Percentiles rank a stretch among this genome's conserved stretches.
These are phyloP conservation scores for Mus spretus DNA, from an alignment of 2,797 vertebrate species.

Conservation along the genomic window DNA sequence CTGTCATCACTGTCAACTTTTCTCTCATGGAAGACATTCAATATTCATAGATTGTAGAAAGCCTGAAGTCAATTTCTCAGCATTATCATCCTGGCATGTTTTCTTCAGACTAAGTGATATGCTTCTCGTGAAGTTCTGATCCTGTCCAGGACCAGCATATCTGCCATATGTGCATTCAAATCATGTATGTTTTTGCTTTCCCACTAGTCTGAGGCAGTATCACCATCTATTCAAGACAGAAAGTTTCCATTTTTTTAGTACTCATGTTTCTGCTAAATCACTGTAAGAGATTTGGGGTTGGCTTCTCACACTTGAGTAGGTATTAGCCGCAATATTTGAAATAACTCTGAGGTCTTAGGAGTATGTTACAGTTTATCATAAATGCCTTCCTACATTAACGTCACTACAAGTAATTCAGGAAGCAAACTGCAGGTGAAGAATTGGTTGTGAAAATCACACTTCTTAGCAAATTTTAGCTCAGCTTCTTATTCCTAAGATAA, in stretches of 20 bases:
- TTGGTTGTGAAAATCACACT: background rate
- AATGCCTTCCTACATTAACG: slow-evolving; percentile 17
- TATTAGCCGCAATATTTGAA: slow-evolving; percentile 29
- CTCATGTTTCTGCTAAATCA: slow-evolving; percentile 48
- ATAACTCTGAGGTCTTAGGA: background rate
- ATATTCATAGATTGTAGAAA: slow-evolving; percentile 33
- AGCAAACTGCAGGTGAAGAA: background rate
- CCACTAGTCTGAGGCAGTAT: background rate
- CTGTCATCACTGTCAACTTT: background rate
- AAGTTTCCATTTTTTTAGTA: slow-evolving; percentile 43
- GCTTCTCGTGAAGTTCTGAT: slow-evolving; percentile 36
- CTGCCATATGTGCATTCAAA: slow-evolving; percentile 71
- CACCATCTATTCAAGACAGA: slow-evolving; percentile 54
- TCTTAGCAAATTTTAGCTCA: slow-evolving; percentile 1
- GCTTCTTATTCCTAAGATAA: background rate
- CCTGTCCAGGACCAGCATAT: background rate
- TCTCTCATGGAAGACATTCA: background rate
- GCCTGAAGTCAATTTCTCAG: background rate
- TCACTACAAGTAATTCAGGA: background rate
- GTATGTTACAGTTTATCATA: background rate
- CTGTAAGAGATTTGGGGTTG: background rate
- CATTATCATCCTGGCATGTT: background rate
- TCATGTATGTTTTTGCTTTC: slow-evolving; percentile 53
- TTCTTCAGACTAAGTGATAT: slow-evolving; percentile 33
- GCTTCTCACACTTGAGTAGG: slow-evolving; percentile 14